phyloP scores from a whole-genome alignment of 1,140 invertebrate species.

The Mya arenaria region DNA sequence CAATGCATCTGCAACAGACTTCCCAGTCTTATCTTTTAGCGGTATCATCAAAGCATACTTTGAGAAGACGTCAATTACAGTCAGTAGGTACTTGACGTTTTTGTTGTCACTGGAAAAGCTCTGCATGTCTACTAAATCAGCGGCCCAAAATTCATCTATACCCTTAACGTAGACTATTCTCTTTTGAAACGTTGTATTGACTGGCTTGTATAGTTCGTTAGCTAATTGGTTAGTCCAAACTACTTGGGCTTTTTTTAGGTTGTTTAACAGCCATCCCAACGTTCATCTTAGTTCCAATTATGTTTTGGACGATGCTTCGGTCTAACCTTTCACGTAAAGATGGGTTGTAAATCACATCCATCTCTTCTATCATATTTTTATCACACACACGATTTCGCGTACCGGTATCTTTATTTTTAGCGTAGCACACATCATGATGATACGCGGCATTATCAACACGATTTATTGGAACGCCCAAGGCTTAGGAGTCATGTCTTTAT shows the following conservation, averaged over 20 bases:
- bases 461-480: neutral
- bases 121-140: neutral
- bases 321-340: neutral
- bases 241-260: neutral
- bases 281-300: neutral
- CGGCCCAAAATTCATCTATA: neutral
- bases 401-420: neutral
- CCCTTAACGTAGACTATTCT: neutral
- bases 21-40: neutral
- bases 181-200: neutral
- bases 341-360: neutral
- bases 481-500: neutral
- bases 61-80: neutral
- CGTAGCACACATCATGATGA: neutral
- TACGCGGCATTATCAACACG: neutral
- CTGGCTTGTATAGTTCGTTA: neutral
- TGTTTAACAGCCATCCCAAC: neutral
- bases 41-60: neutral
- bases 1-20: neutral
- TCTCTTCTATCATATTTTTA: neutral
- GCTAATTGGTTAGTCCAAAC: neutral
- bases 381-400: neutral
- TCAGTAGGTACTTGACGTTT: neutral
- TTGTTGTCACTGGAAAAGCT: neutral
- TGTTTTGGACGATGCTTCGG: neutral